phyloP scores from a whole-genome alignment of 1,140 invertebrate genomes.

The Platorchestia sp. region DNA sequence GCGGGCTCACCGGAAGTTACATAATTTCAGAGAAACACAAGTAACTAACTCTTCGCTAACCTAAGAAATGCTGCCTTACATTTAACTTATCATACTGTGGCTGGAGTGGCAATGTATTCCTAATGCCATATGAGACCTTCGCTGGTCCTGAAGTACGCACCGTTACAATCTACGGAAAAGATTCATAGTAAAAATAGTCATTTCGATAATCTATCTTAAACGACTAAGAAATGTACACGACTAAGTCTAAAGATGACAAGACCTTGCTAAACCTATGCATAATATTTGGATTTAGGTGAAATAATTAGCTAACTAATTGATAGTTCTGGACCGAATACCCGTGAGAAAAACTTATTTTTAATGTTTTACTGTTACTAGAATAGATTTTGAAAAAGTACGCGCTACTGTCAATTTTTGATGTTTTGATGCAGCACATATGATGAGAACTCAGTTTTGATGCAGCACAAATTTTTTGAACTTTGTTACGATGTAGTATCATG shows the following conservation, averaged over 20 bases:
- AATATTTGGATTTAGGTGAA: neutral
- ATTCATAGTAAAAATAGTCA: conserved; percentile 56
- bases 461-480: too few species aligned
- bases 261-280: neutral
- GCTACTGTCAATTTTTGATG: neutral
- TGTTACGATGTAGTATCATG: too few species aligned
- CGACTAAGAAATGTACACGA: conserved; percentile 8
- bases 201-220: conserved; percentile 48
- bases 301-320: neutral
- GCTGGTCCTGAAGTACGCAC: neutral
- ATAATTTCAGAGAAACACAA: neutral
- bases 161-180: conserved; percentile 5
- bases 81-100: neutral
- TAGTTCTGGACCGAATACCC: neutral
- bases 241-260: neutral
- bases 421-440: too few species aligned
- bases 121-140: neutral
- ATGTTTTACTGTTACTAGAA: neutral
- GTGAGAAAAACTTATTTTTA: too few species aligned
- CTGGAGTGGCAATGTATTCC: neutral
- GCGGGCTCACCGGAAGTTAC: too few species aligned
- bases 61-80: neutral
- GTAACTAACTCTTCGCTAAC: neutral
- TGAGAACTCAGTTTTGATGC: too few species aligned
- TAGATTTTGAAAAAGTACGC: neutral